phyloP scores from a whole-genome alignment of 2,113 vertebrate species.

The Megaleporinus macrocephalus region DNA sequence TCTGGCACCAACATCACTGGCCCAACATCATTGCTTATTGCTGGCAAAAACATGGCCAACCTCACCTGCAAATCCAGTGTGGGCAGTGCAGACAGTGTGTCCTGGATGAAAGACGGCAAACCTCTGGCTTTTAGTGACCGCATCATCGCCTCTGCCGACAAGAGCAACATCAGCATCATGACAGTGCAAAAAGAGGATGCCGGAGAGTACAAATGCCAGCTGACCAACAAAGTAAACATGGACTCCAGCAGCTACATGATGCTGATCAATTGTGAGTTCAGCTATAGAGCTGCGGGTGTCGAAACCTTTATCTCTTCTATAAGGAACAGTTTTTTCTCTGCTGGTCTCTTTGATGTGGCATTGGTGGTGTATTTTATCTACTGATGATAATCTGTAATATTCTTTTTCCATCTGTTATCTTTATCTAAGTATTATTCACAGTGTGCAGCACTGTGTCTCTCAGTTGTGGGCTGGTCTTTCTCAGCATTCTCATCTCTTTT shows the following conservation, averaged over 20 bases:
- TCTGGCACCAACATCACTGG: slow-evolving; percentile 42
- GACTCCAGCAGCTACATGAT: slow-evolving; percentile 42
- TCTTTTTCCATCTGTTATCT: no score
- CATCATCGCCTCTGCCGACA: slow-evolving; percentile 34
- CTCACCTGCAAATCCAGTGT: slow-evolving; percentile 62
- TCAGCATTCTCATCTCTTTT: no score
- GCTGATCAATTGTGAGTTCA: slow-evolving; percentile 71
- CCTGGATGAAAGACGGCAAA: slow-evolving; percentile 63
- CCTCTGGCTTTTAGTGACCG: slow-evolving; percentile 2
- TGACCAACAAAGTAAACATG: slow-evolving; percentile 56
- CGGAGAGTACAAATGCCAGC: slow-evolving; percentile 63
- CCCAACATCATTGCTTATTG: slow-evolving; percentile 51
- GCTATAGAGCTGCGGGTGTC: background rate
- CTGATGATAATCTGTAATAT: no score
- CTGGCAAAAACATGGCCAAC: slow-evolving; percentile 64
- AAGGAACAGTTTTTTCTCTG: background rate
- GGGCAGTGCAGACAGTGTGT: slow-evolving; percentile 17
- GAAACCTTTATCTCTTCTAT: background rate
- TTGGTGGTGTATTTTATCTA: no score
- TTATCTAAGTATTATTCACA: no score
- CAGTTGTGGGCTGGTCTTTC: no score
- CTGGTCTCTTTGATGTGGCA: background rate
- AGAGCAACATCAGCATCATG: slow-evolving; percentile 48
- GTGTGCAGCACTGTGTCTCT: no score
- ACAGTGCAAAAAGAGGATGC: slow-evolving; percentile 65